Evolutionary conservation across 2,113 vertebrate species (phyloP).

Genomic region (Sminthopsis crassicaudata): DNA sequence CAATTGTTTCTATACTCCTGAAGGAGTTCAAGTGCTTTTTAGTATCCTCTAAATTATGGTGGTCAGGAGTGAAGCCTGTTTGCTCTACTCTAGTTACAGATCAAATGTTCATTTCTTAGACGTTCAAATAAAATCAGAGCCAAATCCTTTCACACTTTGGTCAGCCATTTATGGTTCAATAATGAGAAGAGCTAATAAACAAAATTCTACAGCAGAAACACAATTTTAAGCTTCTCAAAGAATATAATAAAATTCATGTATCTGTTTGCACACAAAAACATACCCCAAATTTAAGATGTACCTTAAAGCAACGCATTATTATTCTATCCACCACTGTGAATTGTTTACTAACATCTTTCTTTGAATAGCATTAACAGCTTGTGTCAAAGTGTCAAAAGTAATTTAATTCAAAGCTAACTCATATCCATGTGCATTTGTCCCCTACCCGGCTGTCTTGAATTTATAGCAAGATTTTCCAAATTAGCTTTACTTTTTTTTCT

Average conservation of each 20-base stretch:
- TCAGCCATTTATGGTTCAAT: background rate
- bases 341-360: constrained; percentile 36
- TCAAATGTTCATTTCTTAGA: background rate
- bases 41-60: background rate
- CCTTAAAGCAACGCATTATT: background rate
- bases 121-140: background rate
- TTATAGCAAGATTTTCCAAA: background rate
- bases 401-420: constrained; percentile 33
- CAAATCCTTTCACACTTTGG: background rate
- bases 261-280: background rate
- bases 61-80: background rate
- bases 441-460: background rate
- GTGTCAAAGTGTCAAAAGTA: constrained; percentile 36
- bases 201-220: rapidly evolving
- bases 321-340: background rate
- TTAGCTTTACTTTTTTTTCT: background rate
- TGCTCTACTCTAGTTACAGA: background rate
- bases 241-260: background rate
- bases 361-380: constrained; percentile 32
- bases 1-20: background rate
- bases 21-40: background rate
- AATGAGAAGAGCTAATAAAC: background rate
- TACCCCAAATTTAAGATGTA: background rate
- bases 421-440: background rate
- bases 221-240: too few species aligned